These are phyloP conservation scores for Lamellibrachia satsuma DNA, from an alignment of 2,888 invertebrate species.

Conservation along the genomic window DNA sequence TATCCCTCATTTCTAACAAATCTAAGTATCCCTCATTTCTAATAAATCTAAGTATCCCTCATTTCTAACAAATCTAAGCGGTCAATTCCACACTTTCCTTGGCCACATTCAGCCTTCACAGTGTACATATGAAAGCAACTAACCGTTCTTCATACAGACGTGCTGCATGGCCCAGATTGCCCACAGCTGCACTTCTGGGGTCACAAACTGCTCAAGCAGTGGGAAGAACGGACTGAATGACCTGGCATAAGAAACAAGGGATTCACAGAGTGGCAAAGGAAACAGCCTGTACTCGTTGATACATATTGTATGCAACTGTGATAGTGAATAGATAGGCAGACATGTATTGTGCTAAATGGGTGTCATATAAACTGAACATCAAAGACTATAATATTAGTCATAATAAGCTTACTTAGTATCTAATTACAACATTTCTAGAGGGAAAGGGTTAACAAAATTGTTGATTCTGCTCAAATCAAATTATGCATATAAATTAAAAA, in stretches of 20 bases:
- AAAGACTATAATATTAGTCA: too few relatives aligned
- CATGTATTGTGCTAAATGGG: too few relatives aligned
- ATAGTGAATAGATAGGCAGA: too few relatives aligned
- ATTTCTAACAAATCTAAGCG: background rate
- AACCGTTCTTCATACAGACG: constrained; percentile 73
- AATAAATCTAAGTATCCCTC: background rate
- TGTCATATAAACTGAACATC: too few relatives aligned
- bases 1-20: background rate
- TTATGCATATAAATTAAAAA: too few relatives aligned
- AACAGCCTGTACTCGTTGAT: too few relatives aligned
- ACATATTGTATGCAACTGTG: background rate
- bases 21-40: background rate
- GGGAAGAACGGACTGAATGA: constrained; percentile 79
- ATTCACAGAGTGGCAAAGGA: background rate
- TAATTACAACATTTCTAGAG: too few relatives aligned
- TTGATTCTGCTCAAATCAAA: too few relatives aligned
- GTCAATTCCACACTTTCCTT: background rate
- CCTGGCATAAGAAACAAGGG: constrained; percentile 63
- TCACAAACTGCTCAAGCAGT: constrained; percentile 69
- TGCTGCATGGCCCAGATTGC: constrained; percentile 83
- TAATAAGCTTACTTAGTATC: too few relatives aligned
- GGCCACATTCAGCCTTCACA: background rate
- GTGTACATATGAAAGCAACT: constrained; percentile 28
- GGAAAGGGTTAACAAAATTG: too few relatives aligned
- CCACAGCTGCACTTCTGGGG: constrained; percentile 78